Evolutionary conservation across 1,140 invertebrate species (phyloP), one percentile per base, ranked within the genome.

Genomic region (Araneus ventricosus): DNA sequence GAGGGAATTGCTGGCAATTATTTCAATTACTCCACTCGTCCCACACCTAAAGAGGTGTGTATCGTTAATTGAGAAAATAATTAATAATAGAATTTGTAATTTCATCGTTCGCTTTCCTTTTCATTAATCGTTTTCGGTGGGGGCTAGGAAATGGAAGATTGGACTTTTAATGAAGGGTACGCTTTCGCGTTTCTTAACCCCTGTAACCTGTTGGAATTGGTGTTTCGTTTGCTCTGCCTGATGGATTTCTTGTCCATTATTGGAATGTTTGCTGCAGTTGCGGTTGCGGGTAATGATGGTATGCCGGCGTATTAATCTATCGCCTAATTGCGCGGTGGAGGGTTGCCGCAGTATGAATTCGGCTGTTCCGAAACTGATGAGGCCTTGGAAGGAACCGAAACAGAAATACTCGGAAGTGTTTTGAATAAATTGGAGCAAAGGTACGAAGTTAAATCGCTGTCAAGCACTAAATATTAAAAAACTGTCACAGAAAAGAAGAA

Each of bases 1-100:
- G 37, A 37, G 88, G 57, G 88, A 90, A 90, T 80, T 79, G 70
- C 88, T 59, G 67, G 67, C 88, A 90, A 90, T 90, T 90, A 90
- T 90, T 80, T 90, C 70, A 90, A 90, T 80, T 90, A 90, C 88
- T 84, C 70, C 70, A 80, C 24, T 39, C 45, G 57, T 24, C 41
- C 59, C 20, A 8, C n/a, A 8, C 30, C 84, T 34, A 61, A 34
- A n/a, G 24, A 63, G 85, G 85, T 88, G 63, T 34, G 61, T 41
- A 88, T 88, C 87, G 61, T 84, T 88, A 88, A 88, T 88, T 88
- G 87, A 59, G 87, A 70, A 70, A 88, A 88, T 88, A 88, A 88
- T 88, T 88, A 88, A 88, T 88, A 88, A 61, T 63, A 45, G 61
- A 41, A 88, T 88, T 88, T 70, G 63, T 88, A 88, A 88, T 88